Evolutionary conservation across 2,797 vertebrate species (phyloP).

Genomic region (Hafferia zeledoni): DNA sequence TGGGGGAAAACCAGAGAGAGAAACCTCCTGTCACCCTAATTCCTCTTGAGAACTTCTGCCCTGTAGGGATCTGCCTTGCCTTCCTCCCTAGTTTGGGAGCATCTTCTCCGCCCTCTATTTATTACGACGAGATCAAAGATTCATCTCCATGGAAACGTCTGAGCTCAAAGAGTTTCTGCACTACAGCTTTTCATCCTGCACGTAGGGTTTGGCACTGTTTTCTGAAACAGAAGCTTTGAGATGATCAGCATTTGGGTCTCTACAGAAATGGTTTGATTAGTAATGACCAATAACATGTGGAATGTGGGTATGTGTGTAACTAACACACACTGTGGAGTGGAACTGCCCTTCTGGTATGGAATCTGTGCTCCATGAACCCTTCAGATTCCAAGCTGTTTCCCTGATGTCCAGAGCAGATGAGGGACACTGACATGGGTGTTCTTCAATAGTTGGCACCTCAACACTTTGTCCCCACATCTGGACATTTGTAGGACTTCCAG

Average conservation of each 20-base stretch:
- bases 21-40: background rate
- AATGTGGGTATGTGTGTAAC: accelerated
- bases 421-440: accelerated
- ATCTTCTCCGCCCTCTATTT: conserved; percentile 44
- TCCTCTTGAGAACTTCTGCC: conserved; percentile 1
- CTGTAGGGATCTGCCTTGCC: background rate
- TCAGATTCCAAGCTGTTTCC: background rate
- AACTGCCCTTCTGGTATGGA: accelerated
- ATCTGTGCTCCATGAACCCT: background rate
- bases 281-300: background rate
- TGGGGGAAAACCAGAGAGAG: background rate
- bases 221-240: background rate
- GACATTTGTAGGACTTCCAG: background rate
- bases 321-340: accelerated
- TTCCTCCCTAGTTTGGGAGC: conserved; percentile 14
- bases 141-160: conserved; percentile 75
- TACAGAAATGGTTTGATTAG: background rate
- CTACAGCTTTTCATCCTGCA: conserved; percentile 33
- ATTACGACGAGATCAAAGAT: conserved; percentile 59
- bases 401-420: background rate
- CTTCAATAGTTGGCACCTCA: background rate
- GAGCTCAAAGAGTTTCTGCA: conserved; percentile 54
- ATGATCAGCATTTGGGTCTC: background rate
- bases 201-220: background rate
- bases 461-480: background rate